Evolutionary conservation across 92 coral and sea anemone genomes (phyloP).

Genomic region (Pocillopora meandrina): DNA sequence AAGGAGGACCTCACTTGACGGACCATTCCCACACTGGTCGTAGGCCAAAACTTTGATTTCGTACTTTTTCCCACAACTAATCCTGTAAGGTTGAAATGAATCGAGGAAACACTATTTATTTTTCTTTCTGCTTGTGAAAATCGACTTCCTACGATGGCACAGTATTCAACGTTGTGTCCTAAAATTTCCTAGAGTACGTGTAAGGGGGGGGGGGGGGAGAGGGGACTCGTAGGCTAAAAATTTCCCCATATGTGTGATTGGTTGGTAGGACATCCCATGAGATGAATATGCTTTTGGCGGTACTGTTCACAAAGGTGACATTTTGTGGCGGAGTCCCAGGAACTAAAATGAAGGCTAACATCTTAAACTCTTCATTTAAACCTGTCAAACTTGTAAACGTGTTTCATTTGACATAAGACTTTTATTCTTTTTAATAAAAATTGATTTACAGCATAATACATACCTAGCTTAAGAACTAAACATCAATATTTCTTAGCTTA

Average conservation of each 20-base stretch:
- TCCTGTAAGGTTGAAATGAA: not conserved
- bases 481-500: no score
- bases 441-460: no score
- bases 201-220: no score
- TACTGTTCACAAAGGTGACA: slow-evolving; percentile 18
- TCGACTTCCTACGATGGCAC: not conserved
- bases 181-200: not conserved
- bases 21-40: not conserved
- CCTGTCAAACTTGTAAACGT: no score
- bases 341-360: not conserved
- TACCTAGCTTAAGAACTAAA: no score
- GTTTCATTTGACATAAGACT: no score
- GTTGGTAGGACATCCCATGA: slow-evolving; percentile 27
- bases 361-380: no score
- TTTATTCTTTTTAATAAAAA: no score
- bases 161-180: not conserved
- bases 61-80: not conserved
- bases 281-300: slow-evolving; percentile 9
- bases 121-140: not conserved
- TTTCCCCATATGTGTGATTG: not conserved
- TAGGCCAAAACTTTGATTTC: slow-evolving; percentile 11
- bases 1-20: not conserved
- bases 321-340: slow-evolving; percentile 41
- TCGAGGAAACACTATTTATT: not conserved
- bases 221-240: no score